Percentiles rank a stretch among this genome's conserved stretches.
Conservation (phyloP, 2,888 invertebrate species). For the Drosophila borealis region DNA sequence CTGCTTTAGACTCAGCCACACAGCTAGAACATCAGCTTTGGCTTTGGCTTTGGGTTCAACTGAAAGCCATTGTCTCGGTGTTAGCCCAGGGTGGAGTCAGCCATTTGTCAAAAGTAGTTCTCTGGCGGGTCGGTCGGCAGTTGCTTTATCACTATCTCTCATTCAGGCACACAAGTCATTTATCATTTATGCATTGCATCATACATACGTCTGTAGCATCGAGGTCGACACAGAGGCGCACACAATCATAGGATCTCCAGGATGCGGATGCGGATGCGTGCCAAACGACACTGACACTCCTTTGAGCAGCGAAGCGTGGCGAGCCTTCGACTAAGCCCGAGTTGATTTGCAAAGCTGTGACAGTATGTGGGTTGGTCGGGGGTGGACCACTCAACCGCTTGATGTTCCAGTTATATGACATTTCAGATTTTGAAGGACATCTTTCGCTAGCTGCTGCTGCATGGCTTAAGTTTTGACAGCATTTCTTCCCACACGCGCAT, state of each 20-base stretch:
- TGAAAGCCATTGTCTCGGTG: constrained; percentile 44
- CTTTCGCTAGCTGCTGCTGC: constrained; percentile 20
- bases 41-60: constrained; percentile 15
- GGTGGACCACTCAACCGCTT: constrained; percentile 40
- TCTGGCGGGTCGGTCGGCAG: constrained; percentile 50
- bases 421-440: constrained; percentile 72
- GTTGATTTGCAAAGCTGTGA: constrained; percentile 74
- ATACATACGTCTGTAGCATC: constrained; percentile 38
- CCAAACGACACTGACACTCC: constrained; percentile 67
- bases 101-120: constrained; percentile 77
- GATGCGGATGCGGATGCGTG: constrained; percentile 56
- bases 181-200: constrained; percentile 78
- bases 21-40: background rate
- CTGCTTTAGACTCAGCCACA: constrained; percentile 10
- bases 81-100: constrained; percentile 33
- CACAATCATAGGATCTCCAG: constrained; percentile 24
- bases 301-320: constrained; percentile 64
- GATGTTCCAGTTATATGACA: constrained; percentile 65
- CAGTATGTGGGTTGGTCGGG: background rate
- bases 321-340: constrained; percentile 61
- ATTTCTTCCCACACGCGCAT: constrained; percentile 38
- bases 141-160: constrained; percentile 76
- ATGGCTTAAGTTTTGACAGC: constrained; percentile 57
- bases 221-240: constrained; percentile 31
- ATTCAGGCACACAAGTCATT: constrained; percentile 72